Percentiles rank a stretch among this genome's conserved stretches.
Conservation (phyloP, 2,888 invertebrate genomes). For the Synanthedon formicaeformis region DNA sequence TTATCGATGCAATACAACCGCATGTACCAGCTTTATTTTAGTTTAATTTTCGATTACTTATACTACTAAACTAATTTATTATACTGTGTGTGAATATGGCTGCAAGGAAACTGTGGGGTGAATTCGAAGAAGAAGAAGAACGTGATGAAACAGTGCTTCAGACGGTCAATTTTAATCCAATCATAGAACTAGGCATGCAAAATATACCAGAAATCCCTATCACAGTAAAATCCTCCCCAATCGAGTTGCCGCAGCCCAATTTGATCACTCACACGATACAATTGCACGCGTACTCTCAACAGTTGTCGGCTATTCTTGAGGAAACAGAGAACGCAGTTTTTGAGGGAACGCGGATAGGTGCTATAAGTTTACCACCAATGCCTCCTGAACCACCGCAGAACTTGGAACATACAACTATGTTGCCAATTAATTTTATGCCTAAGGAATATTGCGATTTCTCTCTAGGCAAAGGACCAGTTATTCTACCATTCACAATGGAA, state of each 20-base stretch:
- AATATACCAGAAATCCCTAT: constrained; percentile 63
- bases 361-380: constrained; percentile 36
- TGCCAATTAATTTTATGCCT: constrained; percentile 50
- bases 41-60: no score
- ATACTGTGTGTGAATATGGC: constrained; percentile 18
- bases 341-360: constrained; percentile 41
- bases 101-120: constrained; percentile 50
- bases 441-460: constrained; percentile 60
- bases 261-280: constrained; percentile 60
- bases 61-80: not conserved
- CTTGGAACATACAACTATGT: constrained; percentile 37
- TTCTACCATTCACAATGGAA: constrained; percentile 56
- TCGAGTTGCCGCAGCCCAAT: constrained; percentile 54
- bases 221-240: constrained; percentile 54
- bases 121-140: constrained; percentile 45
- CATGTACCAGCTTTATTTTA: no score
- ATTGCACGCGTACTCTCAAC: constrained; percentile 45
- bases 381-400: constrained; percentile 43
- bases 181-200: constrained; percentile 64
- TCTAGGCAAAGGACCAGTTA: constrained; percentile 46
- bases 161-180: constrained; percentile 60
- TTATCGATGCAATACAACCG: no score
- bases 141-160: constrained; percentile 44
- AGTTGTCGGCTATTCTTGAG: constrained; percentile 43
- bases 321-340: constrained; percentile 43